phyloP scores from a whole-genome alignment of 2,113 vertebrate species.

The Thalassoma bifasciatum region DNA sequence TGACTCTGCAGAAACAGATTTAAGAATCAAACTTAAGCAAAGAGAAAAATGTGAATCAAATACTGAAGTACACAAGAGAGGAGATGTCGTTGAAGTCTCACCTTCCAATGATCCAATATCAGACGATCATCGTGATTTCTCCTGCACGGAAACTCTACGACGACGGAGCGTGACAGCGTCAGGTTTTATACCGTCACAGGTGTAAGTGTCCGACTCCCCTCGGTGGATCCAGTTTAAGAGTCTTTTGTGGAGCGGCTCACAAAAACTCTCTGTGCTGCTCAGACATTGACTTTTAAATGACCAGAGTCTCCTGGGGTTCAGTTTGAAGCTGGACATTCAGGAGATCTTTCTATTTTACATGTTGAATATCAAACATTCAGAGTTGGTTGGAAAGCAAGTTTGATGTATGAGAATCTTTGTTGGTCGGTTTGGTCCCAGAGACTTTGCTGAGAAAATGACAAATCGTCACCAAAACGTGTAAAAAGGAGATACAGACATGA shows the following conservation, averaged over 20 bases:
- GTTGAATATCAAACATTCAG: background rate
- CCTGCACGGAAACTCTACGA: constrained; percentile 33
- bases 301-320: constrained; percentile 63
- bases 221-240: constrained; percentile 60
- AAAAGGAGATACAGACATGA: no score
- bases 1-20: constrained; percentile 53
- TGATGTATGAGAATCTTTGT: background rate
- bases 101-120: constrained; percentile 50
- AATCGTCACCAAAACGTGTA: no score
- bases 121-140: constrained; percentile 51
- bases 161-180: constrained; percentile 20
- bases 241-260: constrained; percentile 76
- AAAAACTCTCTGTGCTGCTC: constrained; percentile 82
- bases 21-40: background rate
- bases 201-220: constrained; percentile 35
- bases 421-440: no score
- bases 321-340: constrained; percentile 30
- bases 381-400: background rate
- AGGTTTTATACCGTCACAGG: constrained; percentile 76
- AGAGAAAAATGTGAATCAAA: no score
- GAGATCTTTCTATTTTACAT: background rate
- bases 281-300: constrained; percentile 85
- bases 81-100: constrained; percentile 24
- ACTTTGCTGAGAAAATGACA: no score
- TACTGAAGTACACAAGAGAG: background rate